phyloP scores from a whole-genome alignment of 1,140 invertebrate species.

The Saccostrea glomerata region DNA sequence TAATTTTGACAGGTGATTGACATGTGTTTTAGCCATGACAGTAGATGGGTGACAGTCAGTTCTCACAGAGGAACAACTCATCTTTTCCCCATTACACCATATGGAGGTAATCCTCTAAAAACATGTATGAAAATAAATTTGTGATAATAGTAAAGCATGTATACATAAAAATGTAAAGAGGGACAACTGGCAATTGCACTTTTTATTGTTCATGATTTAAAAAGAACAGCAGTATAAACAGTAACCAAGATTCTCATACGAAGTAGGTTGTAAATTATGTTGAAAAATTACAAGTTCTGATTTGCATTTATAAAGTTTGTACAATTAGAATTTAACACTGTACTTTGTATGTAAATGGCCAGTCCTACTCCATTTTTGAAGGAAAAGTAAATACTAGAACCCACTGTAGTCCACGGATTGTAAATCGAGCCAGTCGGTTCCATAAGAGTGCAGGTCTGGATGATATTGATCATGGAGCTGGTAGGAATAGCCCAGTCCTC shows the following conservation, averaged over 20 bases:
- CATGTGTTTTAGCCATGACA: conserved; percentile 92
- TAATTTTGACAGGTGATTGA: conserved; percentile 83
- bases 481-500: conserved; percentile 87
- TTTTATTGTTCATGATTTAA: too few species aligned
- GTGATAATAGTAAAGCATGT: too few species aligned
- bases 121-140: too few species aligned
- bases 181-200: too few species aligned
- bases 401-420: conserved; percentile 94
- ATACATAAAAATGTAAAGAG: too few species aligned
- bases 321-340: too few species aligned
- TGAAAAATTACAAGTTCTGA: too few species aligned
- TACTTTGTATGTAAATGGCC: too few species aligned
- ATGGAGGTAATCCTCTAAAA: conserved; percentile 85
- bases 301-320: too few species aligned
- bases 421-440: conserved; percentile 94
- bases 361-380: conserved; percentile 52
- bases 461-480: conserved; percentile 82
- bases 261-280: too few species aligned
- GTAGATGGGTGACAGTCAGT: conserved; percentile 96
- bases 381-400: conserved; percentile 92
- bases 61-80: conserved; percentile 98
- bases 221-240: too few species aligned
- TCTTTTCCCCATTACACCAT: conserved; percentile 97
- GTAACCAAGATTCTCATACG: too few species aligned
- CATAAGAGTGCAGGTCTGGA: conserved; percentile 95